Evolutionary conservation across 2,113 vertebrate species (phyloP).

Genomic region (Entomyzon cyanotis): DNA sequence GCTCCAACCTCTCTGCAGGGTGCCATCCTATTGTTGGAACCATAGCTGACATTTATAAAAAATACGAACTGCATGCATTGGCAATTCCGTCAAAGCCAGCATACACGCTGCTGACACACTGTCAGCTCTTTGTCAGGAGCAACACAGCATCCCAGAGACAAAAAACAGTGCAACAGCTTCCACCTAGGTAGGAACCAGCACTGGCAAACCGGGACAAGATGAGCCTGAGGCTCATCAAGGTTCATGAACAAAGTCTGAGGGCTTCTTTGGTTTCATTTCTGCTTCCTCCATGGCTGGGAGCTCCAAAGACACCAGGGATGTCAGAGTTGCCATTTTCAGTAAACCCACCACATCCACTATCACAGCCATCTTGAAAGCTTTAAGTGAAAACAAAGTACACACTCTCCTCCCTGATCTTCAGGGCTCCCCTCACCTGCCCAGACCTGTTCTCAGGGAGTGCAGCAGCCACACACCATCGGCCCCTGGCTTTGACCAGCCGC

Average conservation of each 20-base stretch:
- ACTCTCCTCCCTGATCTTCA: not conserved
- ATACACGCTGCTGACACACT: not conserved
- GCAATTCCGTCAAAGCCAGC: not conserved
- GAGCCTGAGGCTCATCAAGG: not conserved
- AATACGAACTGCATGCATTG: not conserved
- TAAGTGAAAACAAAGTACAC: not conserved
- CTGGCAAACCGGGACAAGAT: not conserved
- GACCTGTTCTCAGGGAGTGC: fast-evolving
- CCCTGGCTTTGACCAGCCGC: not conserved
- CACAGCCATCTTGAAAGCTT: not conserved
- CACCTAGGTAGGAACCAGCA: not conserved
- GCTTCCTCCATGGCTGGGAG: fast-evolving
- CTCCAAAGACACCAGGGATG: fast-evolving
- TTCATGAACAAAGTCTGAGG: not conserved
- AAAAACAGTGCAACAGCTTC: not conserved
- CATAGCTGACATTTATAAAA: not conserved
- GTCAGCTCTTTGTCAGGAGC: not conserved
- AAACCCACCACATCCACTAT: not conserved
- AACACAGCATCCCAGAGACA: not conserved
- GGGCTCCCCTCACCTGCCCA: not conserved
- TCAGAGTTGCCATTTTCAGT: fast-evolving
- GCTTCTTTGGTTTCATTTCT: not conserved
- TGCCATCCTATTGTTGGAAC: not conserved
- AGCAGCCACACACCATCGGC: fast-evolving
- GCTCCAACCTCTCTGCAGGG: not conserved